These are phyloP conservation scores for Taenaris catops DNA, from an alignment of 2,888 invertebrate species.

Conservation along the genomic window DNA sequence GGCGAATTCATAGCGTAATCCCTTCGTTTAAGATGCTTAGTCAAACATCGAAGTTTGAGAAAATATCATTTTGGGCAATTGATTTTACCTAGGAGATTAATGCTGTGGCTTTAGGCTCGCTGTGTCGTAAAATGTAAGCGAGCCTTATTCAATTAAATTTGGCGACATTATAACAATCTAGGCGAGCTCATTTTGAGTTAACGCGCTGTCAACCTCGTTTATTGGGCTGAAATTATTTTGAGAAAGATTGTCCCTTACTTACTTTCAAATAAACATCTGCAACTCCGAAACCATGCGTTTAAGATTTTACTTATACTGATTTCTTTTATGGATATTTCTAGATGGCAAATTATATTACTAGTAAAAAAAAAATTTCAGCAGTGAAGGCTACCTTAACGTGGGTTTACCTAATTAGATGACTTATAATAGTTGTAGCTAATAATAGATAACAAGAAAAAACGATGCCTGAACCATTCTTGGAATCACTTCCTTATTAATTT, in stretches of 20 bases:
- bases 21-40: constrained; percentile 37
- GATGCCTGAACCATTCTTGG: too few relatives aligned
- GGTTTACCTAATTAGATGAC: too few relatives aligned
- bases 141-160: constrained; percentile 76
- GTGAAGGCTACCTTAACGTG: too few relatives aligned
- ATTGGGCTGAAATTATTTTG: constrained; percentile 45
- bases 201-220: constrained; percentile 47
- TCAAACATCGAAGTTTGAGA: constrained; percentile 32
- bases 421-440: too few relatives aligned
- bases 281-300: too few relatives aligned
- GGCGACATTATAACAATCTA: constrained; percentile 73
- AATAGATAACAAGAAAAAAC: too few relatives aligned
- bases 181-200: constrained; percentile 58
- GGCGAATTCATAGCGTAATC: constrained; percentile 46
- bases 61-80: constrained; percentile 73
- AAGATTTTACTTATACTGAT: too few relatives aligned
- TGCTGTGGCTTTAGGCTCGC: constrained; percentile 58
- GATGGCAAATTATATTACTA: too few relatives aligned
- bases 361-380: too few relatives aligned
- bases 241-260: constrained; percentile 13
- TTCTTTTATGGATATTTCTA: too few relatives aligned
- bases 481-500: too few relatives aligned
- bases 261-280: too few relatives aligned
- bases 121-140: constrained; percentile 73
- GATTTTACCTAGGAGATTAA: constrained; percentile 71